phyloP scores from a whole-genome alignment of 2,888 invertebrate species.

The Oxystoma pomonae region DNA sequence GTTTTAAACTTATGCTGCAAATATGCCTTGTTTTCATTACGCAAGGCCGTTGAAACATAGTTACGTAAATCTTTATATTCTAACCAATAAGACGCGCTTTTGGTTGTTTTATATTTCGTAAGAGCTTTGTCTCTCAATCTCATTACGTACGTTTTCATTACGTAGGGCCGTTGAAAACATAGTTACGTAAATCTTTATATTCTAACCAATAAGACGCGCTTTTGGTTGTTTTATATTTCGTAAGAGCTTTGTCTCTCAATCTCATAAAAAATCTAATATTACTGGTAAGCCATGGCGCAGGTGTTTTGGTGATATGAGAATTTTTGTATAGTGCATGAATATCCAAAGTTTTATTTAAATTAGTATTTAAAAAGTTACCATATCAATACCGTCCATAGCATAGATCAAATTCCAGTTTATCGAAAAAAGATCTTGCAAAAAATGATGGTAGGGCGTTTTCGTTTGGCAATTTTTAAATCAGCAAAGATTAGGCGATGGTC shows the following conservation, averaged over 20 bases:
- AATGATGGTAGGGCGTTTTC: neutral
- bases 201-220: neutral
- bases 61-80: neutral
- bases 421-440: neutral
- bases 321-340: neutral
- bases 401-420: neutral
- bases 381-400: neutral
- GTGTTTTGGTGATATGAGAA: neutral
- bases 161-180: too few species aligned
- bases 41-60: neutral
- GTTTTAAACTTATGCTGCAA: slow-evolving; percentile 2
- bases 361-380: neutral
- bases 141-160: too few species aligned
- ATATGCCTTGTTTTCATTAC: slow-evolving; percentile 2
- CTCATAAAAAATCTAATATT: neutral
- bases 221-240: neutral
- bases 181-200: neutral
- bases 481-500: neutral
- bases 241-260: neutral
- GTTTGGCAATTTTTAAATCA: too few species aligned
- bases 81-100: neutral
- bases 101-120: neutral
- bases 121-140: neutral
- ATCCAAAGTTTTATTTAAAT: neutral
- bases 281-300: neutral